Evolutionary conservation across 1,140 invertebrate genomes (phyloP).

Genomic region (Oncopodura yosiiana): DNA sequence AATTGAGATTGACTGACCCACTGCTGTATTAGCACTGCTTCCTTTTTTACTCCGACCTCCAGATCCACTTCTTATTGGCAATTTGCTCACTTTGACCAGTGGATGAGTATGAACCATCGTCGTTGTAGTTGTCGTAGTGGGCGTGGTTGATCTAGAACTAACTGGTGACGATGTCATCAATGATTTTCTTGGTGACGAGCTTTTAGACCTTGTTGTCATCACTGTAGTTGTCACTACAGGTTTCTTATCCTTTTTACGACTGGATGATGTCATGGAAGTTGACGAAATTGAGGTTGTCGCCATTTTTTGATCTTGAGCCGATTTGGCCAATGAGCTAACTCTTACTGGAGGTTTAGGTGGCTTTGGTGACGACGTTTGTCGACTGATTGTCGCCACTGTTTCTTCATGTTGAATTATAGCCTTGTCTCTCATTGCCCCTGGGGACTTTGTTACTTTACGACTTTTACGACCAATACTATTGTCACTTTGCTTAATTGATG

Average conservation of each 20-base stretch:
- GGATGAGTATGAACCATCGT: slow-evolving; percentile 25
- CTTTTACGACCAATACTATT: not conserved
- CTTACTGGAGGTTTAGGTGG: slow-evolving; percentile 32
- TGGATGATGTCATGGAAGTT: too few relatives aligned
- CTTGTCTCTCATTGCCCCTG: too few relatives aligned
- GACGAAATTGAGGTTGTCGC: not conserved
- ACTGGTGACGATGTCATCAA: not conserved
- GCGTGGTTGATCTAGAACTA: slow-evolving; percentile 5
- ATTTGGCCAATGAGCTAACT: slow-evolving; percentile 19
- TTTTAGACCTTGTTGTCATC: too few relatives aligned
- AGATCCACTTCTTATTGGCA: slow-evolving; percentile 18
- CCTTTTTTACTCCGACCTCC: not conserved
- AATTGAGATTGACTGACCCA: slow-evolving; percentile 12
- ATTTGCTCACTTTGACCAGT: slow-evolving; percentile 28
- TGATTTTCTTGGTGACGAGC: not conserved
- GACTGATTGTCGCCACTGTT: too few relatives aligned
- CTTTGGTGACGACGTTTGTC: slow-evolving; percentile 25
- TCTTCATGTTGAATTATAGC: too few relatives aligned
- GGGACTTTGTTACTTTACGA: too few relatives aligned
- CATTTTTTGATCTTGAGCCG: too few relatives aligned
- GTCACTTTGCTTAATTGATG: not conserved
- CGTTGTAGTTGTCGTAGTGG: not conserved
- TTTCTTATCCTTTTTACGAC: too few relatives aligned
- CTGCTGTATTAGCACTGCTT: slow-evolving; percentile 15
- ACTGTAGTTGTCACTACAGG: too few relatives aligned